Evolutionary conservation across 2,797 vertebrate species (phyloP).

Genomic region (Anguilla marmorata): DNA sequence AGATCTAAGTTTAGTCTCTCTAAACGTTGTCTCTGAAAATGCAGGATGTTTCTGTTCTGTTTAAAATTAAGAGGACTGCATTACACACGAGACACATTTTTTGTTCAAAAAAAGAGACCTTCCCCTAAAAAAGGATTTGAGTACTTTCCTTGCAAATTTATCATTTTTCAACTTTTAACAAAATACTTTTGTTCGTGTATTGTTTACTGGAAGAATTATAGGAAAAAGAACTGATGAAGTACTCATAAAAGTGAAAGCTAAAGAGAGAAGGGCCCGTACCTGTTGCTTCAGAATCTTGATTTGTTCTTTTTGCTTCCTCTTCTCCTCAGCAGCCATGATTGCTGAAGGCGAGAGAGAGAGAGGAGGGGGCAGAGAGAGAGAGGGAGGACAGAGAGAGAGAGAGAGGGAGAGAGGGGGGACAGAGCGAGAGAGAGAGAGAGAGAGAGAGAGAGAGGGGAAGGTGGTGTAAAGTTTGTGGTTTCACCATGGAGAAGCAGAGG

Average conservation of each 20-base stretch:
- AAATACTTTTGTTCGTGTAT: neutral
- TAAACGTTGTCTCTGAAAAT: slow-evolving; percentile 35
- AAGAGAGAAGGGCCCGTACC: slow-evolving; percentile 65
- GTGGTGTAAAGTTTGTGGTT: neutral
- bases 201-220: neutral
- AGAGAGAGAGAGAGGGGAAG: neutral
- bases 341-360: slow-evolving; percentile 69
- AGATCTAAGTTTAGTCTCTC: slow-evolving; percentile 47
- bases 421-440: neutral
- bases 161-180: slow-evolving; percentile 38
- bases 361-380: slow-evolving; percentile 48
- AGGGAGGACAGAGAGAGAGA: slow-evolving; percentile 44
- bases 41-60: neutral
- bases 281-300: slow-evolving; percentile 99
- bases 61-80: neutral
- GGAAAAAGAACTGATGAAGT: neutral
- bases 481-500: neutral
- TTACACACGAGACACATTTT: neutral
- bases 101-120: neutral
- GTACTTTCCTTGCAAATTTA: slow-evolving; percentile 39
- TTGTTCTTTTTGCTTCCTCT: slow-evolving; percentile 96
- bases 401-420: slow-evolving; percentile 46
- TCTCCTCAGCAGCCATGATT: slow-evolving; percentile 98
- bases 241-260: neutral
- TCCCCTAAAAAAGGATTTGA: slow-evolving; percentile 31